phyloP scores from a whole-genome alignment of 2,113 vertebrate species.

The Ibidorhyncha struthersii region DNA sequence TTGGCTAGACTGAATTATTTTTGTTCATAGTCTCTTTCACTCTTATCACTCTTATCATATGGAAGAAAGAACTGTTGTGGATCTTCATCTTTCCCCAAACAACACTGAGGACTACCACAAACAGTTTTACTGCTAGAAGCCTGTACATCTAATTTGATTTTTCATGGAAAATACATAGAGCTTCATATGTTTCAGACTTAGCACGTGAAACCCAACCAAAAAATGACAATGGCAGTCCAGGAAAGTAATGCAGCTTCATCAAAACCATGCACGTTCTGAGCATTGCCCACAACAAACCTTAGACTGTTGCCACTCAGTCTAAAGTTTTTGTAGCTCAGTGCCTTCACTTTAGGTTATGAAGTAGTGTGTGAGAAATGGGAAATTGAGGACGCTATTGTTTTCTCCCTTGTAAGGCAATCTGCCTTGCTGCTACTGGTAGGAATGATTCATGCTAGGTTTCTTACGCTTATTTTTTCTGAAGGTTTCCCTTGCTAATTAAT shows the following conservation, averaged over 20 bases:
- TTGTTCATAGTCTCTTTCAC: too few relatives aligned
- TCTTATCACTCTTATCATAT: too few relatives aligned
- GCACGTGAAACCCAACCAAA: not conserved
- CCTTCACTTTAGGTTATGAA: not conserved
- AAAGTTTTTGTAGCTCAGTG: not conserved
- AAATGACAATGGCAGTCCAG: not conserved
- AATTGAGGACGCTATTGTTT: not conserved
- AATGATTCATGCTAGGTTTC: conserved; percentile 48
- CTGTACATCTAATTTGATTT: too few relatives aligned
- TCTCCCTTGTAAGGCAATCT: not conserved
- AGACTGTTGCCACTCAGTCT: not conserved
- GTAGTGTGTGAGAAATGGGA: not conserved
- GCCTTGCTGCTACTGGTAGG: too few relatives aligned
- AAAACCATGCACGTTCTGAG: not conserved
- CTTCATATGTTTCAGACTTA: not conserved
- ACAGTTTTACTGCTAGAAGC: too few relatives aligned
- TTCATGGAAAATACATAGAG: too few relatives aligned
- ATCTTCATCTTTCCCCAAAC: too few relatives aligned
- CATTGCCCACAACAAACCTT: not conserved
- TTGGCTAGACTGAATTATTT: too few relatives aligned
- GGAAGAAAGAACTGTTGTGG: too few relatives aligned
- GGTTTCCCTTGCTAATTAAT: too few relatives aligned
- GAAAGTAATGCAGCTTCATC: not conserved
- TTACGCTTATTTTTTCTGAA: too few relatives aligned
- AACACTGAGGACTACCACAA: too few relatives aligned